Evolutionary conservation across 1,140 invertebrate genomes (phyloP).

Genomic region (Drosophila sp.): DNA sequence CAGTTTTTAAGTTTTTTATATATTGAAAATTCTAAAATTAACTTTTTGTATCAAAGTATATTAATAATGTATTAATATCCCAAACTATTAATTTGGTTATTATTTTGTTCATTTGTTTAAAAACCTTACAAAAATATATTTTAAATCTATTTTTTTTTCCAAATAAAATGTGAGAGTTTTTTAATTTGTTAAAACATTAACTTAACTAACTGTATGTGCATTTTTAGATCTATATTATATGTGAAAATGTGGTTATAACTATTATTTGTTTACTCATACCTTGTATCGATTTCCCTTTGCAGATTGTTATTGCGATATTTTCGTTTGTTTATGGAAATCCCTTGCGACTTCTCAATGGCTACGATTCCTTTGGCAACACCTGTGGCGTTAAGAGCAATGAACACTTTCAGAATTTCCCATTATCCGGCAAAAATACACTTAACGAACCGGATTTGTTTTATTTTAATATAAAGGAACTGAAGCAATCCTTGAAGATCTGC

Average conservation of each 20-base stretch:
- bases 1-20: too few species aligned
- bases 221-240: conserved; percentile 11
- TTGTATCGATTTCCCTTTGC: conserved; percentile 31
- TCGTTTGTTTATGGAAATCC: conserved; percentile 96
- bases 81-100: too few species aligned
- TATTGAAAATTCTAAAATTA: too few species aligned
- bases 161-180: too few species aligned
- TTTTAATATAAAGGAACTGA: conserved; percentile 91
- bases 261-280: conserved; percentile 30
- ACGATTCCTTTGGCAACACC: conserved; percentile 98
- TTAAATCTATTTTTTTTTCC: too few species aligned
- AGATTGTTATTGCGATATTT: conserved; percentile 94
- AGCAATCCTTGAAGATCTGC: conserved; percentile 93
- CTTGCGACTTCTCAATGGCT: conserved; percentile 94
- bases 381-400: conserved; percentile 93
- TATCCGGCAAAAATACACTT: conserved; percentile 92
- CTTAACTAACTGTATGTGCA: neutral
- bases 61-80: too few species aligned
- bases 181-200: too few species aligned
- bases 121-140: too few species aligned
- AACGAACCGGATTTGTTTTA: conserved; percentile 94
- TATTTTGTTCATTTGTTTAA: too few species aligned
- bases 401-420: conserved; percentile 89
- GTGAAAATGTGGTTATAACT: neutral
- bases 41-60: too few species aligned